Percentiles rank a stretch among this genome's conserved stretches.
These are phyloP conservation scores for Cheilosia scutellata DNA, from an alignment of 2,888 invertebrate species.

Conservation along the genomic window DNA sequence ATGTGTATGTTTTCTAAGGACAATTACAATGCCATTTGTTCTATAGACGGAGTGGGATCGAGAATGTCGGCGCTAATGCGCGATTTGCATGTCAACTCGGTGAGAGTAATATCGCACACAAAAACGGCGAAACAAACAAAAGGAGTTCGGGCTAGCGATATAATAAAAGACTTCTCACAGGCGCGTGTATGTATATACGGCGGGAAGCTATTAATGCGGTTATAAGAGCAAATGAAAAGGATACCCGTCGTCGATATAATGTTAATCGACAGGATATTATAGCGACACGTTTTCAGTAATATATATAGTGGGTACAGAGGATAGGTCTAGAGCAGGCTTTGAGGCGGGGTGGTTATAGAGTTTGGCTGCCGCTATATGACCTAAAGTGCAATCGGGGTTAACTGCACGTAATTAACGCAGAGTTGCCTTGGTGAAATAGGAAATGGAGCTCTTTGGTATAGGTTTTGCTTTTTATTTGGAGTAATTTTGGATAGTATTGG, in stretches of 20 bases:
- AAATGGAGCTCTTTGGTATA: neutral
- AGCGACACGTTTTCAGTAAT: slow-evolving; percentile 69
- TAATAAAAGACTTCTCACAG: slow-evolving; percentile 54
- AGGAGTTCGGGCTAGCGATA: slow-evolving; percentile 43
- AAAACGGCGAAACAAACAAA: slow-evolving; percentile 47
- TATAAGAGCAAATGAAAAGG: slow-evolving; percentile 76
- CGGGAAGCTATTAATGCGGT: slow-evolving; percentile 75
- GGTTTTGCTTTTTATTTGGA: slow-evolving; percentile 22
- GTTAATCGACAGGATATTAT: slow-evolving; percentile 76
- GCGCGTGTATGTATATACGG: slow-evolving; percentile 18
- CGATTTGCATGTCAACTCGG: slow-evolving; percentile 76
- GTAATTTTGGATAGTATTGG: too few species aligned
- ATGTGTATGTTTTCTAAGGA: slow-evolving; percentile 53
- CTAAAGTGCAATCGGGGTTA: slow-evolving; percentile 62
- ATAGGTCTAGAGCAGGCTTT: neutral
- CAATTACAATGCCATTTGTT: slow-evolving; percentile 75
- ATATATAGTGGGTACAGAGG: neutral
- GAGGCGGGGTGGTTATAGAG: neutral
- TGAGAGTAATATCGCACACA: slow-evolving; percentile 70
- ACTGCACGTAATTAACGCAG: slow-evolving; percentile 43
- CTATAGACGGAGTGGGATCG: slow-evolving; percentile 37
- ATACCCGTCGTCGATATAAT: slow-evolving; percentile 70
- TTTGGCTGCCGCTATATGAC: slow-evolving; percentile 19
- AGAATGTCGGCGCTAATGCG: slow-evolving; percentile 76
- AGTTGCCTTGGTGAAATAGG: neutral